Evolutionary conservation across 2,113 vertebrate genomes (phyloP).

Genomic region (Pluvianellus socialis): DNA sequence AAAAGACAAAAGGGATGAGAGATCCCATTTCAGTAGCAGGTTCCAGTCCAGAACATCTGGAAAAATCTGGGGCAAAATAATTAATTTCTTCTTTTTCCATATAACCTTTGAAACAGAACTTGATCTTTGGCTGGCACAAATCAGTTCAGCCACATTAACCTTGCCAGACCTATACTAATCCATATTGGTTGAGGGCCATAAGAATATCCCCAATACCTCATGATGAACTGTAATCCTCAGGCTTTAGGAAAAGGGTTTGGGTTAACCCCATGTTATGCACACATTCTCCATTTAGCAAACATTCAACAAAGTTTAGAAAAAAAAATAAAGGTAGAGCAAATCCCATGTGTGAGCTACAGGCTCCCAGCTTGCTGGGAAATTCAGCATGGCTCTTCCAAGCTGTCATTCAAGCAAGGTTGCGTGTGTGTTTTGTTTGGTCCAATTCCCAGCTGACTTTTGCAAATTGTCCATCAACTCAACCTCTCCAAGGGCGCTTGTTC

Average conservation of each 20-base stretch:
- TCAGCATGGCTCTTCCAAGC: not conserved
- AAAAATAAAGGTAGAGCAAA: not conserved
- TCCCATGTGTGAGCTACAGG: not conserved
- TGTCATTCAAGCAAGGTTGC: not conserved
- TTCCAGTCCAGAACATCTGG: constrained; percentile 3
- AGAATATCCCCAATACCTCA: not conserved
- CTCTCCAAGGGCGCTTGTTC: not conserved
- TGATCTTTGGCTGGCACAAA: not conserved
- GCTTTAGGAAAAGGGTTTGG: not conserved
- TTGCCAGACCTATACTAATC: not conserved
- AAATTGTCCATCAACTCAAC: not conserved
- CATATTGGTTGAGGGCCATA: not conserved
- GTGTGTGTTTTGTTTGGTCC: not conserved
- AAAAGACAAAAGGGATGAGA: not conserved
- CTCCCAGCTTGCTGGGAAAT: not conserved
- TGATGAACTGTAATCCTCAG: not conserved
- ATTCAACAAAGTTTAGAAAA: not conserved
- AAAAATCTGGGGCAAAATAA: not conserved
- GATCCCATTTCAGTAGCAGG: constrained; percentile 17
- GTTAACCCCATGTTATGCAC: not conserved
- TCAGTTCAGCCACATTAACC: constrained; percentile 43
- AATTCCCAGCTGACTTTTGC: not conserved
- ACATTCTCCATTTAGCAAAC: not conserved
- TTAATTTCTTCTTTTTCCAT: constrained; percentile 4
- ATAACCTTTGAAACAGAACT: not conserved